These are phyloP conservation scores for Ptilodon capucinus DNA, from an alignment of 2,888 invertebrate species.

Conservation along the genomic window DNA sequence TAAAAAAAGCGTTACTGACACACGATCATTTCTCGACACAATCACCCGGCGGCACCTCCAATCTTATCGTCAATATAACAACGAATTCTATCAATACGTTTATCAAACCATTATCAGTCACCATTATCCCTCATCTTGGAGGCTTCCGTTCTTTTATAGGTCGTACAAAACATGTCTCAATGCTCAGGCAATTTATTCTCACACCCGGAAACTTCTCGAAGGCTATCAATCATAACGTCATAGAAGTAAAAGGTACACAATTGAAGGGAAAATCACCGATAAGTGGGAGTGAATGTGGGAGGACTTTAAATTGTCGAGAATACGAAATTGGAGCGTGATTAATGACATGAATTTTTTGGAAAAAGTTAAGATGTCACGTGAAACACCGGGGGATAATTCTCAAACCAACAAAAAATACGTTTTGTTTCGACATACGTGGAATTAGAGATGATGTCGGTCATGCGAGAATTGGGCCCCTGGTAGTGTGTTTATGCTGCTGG, in stretches of 20 bases:
- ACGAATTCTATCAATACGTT: conserved; percentile 5
- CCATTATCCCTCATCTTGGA: conserved; percentile 15
- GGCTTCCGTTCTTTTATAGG: conserved; percentile 12
- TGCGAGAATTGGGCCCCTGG: too few species aligned
- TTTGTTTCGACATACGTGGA: too few species aligned
- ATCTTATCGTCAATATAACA: not conserved
- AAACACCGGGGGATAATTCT: not conserved
- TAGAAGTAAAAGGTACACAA: conserved; percentile 36
- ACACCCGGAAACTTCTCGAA: conserved; percentile 16
- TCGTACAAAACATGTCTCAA: conserved; percentile 25
- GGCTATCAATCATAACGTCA: conserved; percentile 49
- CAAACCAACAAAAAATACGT: too few species aligned
- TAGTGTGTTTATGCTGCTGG: too few species aligned
- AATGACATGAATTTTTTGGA: conserved; percentile 26
- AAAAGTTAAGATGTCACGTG: not conserved
- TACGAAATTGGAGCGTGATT: conserved; percentile 46
- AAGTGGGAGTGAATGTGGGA: conserved; percentile 39
- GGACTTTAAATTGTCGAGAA: conserved; percentile 50
- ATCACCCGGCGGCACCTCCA: not conserved
- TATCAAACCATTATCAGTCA: conserved; percentile 15
- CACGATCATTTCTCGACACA: not conserved
- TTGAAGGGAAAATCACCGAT: conserved; percentile 48
- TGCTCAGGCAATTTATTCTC: conserved; percentile 31
- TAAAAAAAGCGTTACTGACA: not conserved
- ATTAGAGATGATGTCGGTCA: too few species aligned